Evolutionary conservation across 1,140 invertebrate species (phyloP), one percentile per base, ranked within the genome.

Genomic region (Druon quercuslanigerum): DNA sequence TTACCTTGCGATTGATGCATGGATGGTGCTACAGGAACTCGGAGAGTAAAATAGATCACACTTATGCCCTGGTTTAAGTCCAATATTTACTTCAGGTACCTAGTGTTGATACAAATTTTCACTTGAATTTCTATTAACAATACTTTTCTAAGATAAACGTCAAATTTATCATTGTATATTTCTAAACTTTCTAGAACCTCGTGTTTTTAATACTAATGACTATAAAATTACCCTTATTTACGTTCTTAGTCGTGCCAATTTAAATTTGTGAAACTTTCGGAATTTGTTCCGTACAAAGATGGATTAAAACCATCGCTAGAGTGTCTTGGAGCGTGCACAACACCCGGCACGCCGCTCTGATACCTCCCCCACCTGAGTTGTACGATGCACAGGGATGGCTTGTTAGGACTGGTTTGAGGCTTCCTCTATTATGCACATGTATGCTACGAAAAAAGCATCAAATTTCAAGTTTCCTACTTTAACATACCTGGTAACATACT

Each of bases 321-420:
- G 40, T 9, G 9, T 46, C 9, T 46, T 46, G 40, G 40, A 46
- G 40, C 5, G 40, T 46, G 40, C 40, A 46, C 17, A 57, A 52
- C 14, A 71, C 56, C 72, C 71, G 74, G 74, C 80, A 72, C 46
- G 79, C n/a, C 74, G 76, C 14, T 73, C 50, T 51, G 14, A 20
- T 51, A 52, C 71, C 74, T 70, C 72, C 80, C 73, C 57, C 50
- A 19, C 33, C 19, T 71, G 40, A 73, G 66, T 76, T 75, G 74
- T 60, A 19, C 71, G 56, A 71, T 46, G 7, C 40, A 9, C 40
- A 46, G 40, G 40, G 40, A 46, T 46, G 40, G 9, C 7, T 46
- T 46, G 40, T 46, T 7, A 46, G 2, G 8, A 0, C 6, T 46
- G 2, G 0, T 5, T 46, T 5, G 40, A 9, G 20, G 20, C 3